Percentiles rank a stretch among this genome's conserved stretches.
These are phyloP conservation scores for Notoglanidium macrostoma DNA, from an alignment of 2,797 vertebrate genomes.

Conservation along the genomic window DNA sequence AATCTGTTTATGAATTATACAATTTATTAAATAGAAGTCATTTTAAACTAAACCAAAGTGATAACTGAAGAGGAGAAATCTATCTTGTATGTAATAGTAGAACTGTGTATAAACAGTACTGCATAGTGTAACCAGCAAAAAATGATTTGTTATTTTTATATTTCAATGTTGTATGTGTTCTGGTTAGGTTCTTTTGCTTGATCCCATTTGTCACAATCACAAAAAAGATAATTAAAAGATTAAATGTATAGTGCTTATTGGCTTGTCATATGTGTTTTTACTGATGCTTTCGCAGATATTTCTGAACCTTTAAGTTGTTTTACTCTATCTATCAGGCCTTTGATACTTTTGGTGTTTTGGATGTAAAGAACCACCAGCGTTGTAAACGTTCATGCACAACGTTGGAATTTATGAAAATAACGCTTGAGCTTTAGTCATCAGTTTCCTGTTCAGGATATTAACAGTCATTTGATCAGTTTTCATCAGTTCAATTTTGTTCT, in stretches of 20 bases:
- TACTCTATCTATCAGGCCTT: slow-evolving; percentile 33
- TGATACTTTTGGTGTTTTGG: slow-evolving; percentile 44
- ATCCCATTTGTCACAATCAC: slow-evolving; percentile 59
- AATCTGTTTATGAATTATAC: slow-evolving; percentile 73
- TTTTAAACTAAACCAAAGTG: slow-evolving; percentile 83
- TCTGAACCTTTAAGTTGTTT: slow-evolving; percentile 38
- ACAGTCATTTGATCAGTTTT: slow-evolving; percentile 56
- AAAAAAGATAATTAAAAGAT: slow-evolving; percentile 41
- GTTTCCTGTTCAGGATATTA: slow-evolving; percentile 51
- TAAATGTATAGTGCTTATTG: slow-evolving; percentile 57
- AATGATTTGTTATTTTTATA: slow-evolving; percentile 74
- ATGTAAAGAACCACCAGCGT: slow-evolving; percentile 54
- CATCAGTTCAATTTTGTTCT: slow-evolving; percentile 53
- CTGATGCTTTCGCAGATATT: slow-evolving; percentile 39
- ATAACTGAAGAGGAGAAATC: slow-evolving; percentile 66
- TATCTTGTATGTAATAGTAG: slow-evolving; percentile 70
- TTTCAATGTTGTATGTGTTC: slow-evolving; percentile 54
- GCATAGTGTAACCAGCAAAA: slow-evolving; percentile 68
- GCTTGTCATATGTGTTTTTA: slow-evolving; percentile 46
- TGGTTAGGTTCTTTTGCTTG: slow-evolving; percentile 65
- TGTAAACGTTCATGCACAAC: slow-evolving; percentile 54
- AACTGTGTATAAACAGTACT: slow-evolving; percentile 66
- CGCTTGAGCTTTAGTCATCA: slow-evolving; percentile 62
- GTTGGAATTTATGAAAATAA: slow-evolving; percentile 70
- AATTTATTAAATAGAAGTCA: slow-evolving; percentile 67